These are phyloP conservation scores for Drosophila burlai DNA, from an alignment of 1,140 invertebrate genomes.

Conservation along the genomic window DNA sequence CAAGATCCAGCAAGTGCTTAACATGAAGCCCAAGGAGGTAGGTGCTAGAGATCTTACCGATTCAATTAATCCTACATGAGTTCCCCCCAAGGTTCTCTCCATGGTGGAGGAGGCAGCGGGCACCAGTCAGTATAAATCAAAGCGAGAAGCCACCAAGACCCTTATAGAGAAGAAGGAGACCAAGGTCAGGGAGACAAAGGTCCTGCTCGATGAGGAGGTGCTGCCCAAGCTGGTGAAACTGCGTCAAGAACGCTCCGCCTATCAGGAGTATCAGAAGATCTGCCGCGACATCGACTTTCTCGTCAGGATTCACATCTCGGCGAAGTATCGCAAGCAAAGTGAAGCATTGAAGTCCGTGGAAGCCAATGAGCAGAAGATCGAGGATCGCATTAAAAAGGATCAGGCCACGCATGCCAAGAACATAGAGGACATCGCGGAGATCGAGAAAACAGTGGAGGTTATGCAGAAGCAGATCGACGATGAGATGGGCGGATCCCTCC, in stretches of 20 bases:
- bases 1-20: slow-evolving; percentile 99
- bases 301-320: slow-evolving; percentile 86
- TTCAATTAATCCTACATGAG: not conserved
- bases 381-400: slow-evolving; percentile 58
- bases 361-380: slow-evolving; percentile 64
- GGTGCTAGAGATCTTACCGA: not conserved
- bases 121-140: slow-evolving; percentile 98
- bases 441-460: slow-evolving; percentile 86
- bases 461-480: slow-evolving; percentile 88
- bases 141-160: slow-evolving; percentile 94
- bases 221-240: slow-evolving; percentile 94
- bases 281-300: slow-evolving; percentile 95
- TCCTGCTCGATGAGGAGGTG: slow-evolving; percentile 94
- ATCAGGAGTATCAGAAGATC: slow-evolving; percentile 95
- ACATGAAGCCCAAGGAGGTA: slow-evolving; percentile 99
- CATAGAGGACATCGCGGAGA: slow-evolving; percentile 86
- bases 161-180: slow-evolving; percentile 98
- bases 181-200: slow-evolving; percentile 94
- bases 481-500: slow-evolving; percentile 89
- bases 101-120: slow-evolving; percentile 99
- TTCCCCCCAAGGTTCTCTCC: slow-evolving; percentile 90
- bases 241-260: slow-evolving; percentile 93
- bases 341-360: slow-evolving; percentile 65
- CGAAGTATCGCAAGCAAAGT: slow-evolving; percentile 65
- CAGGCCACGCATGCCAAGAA: slow-evolving; percentile 86